These are phyloP conservation scores for Homarus gammarus DNA, from an alignment of 2,888 invertebrate genomes.

Conservation along the genomic window DNA sequence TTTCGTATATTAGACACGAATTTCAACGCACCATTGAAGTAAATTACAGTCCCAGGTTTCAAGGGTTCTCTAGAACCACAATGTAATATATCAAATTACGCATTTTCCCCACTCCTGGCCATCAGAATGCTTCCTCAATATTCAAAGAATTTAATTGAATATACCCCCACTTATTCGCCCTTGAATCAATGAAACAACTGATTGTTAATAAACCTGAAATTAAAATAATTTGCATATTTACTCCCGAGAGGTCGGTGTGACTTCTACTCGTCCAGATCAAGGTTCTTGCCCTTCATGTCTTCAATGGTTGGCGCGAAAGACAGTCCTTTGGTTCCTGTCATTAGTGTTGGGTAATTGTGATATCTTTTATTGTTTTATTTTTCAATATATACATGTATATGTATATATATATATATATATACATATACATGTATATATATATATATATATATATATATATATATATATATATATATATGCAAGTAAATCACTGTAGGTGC, in stretches of 20 bases:
- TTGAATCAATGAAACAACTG: background rate
- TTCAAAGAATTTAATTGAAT: background rate
- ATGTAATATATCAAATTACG: background rate
- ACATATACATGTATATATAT: no score
- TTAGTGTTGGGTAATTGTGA: slow-evolving; percentile 24
- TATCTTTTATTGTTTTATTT: no score
- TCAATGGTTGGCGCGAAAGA: slow-evolving; percentile 26
- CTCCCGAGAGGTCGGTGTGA: slow-evolving; percentile 14
- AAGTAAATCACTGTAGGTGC: no score
- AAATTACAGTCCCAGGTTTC: no score
- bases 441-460: no score
- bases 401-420: no score
- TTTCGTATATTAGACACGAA: background rate
- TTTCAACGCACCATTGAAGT: no score
- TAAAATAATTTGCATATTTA: background rate
- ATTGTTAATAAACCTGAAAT: background rate
- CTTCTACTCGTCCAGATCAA: slow-evolving; percentile 13
- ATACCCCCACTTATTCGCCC: background rate
- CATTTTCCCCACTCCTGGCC: background rate
- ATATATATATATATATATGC: no score
- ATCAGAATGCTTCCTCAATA: background rate
- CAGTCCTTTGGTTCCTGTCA: slow-evolving; percentile 17
- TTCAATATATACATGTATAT: no score
- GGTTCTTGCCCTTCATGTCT: slow-evolving; percentile 19
- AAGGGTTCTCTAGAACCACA: background rate